These are phyloP conservation scores for Macrosiphum euphorbiae DNA, from an alignment of 2,888 invertebrate species.

Conservation along the genomic window DNA sequence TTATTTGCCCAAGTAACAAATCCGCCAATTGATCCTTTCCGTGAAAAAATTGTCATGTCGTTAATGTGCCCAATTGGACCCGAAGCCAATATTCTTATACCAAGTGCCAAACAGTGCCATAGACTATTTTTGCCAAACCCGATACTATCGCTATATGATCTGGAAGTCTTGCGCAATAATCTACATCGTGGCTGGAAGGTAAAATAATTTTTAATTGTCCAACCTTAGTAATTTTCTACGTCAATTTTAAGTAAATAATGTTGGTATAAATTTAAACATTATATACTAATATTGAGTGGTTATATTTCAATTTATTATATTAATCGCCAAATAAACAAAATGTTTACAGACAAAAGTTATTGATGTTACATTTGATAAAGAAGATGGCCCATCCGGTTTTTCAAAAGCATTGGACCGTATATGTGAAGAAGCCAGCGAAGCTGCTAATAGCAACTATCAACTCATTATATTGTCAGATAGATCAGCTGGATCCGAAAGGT, in stretches of 20 bases:
- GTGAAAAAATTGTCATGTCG: conserved; percentile 99
- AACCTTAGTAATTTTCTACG: neutral
- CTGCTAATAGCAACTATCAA: conserved; percentile 84
- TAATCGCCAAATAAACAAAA: conserved; percentile 14
- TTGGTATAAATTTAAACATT: neutral
- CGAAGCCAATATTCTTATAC: conserved; percentile 92
- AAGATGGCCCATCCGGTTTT: conserved; percentile 82
- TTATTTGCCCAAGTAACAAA: conserved; percentile 98
- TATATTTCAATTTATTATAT: neutral
- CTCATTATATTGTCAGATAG: conserved; percentile 89
- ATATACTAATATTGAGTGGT: neutral
- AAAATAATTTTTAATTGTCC: conserved; percentile 62
- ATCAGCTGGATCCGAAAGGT: conserved; percentile 73
- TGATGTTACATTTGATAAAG: conserved; percentile 88
- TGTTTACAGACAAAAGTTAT: conserved; percentile 79
- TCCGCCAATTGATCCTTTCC: conserved; percentile 99
- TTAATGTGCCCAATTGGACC: conserved; percentile 97
- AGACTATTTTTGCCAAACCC: conserved; percentile 95
- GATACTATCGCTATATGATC: conserved; percentile 90
- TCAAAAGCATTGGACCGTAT: conserved; percentile 84
- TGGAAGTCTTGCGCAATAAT: conserved; percentile 87
- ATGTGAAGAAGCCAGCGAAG: conserved; percentile 84
- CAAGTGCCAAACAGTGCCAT: conserved; percentile 88
- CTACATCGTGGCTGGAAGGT: conserved; percentile 89
- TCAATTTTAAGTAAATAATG: neutral